Percentiles rank a stretch among this genome's conserved stretches.
These are phyloP conservation scores for Pollicipes pollicipes DNA, from an alignment of 1,140 invertebrate species.

Conservation along the genomic window DNA sequence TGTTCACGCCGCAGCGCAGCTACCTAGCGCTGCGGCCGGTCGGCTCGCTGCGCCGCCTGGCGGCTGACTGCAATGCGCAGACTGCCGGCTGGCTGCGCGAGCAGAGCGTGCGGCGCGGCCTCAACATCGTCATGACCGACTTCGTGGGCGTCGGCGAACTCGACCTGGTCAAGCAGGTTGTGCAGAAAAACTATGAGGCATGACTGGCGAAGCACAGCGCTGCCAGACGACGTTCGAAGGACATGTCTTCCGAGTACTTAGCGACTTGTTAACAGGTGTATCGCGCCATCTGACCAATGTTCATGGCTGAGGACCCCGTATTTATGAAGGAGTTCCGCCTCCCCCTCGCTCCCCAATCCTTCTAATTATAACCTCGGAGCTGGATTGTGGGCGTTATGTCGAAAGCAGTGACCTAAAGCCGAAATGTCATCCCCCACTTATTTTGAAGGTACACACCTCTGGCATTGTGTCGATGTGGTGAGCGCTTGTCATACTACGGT, in stretches of 20 bases:
- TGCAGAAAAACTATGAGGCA: background rate
- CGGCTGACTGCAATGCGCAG: background rate
- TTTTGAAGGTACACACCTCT: too few species aligned
- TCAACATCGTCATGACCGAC: conserved; percentile 3
- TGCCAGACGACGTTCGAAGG: background rate
- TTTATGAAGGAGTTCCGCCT: too few species aligned
- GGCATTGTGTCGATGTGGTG: too few species aligned
- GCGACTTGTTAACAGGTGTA: too few species aligned
- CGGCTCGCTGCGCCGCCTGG: background rate
- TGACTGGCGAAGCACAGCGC: background rate
- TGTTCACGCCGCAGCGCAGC: background rate
- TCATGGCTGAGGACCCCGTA: too few species aligned
- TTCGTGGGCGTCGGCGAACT: background rate
- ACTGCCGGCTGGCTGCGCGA: background rate
- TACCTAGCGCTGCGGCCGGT: background rate
- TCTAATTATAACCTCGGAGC: too few species aligned
- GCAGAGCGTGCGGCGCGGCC: background rate
- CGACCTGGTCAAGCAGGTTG: background rate
- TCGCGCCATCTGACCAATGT: too few species aligned
- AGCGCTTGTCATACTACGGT: too few species aligned
- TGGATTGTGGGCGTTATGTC: too few species aligned
- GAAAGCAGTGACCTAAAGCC: too few species aligned
- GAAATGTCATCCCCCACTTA: too few species aligned
- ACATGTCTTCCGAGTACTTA: background rate
- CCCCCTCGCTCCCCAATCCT: too few species aligned